Evolutionary conservation across 2,888 invertebrate genomes (phyloP).

Genomic region (Lithophane leautieri): DNA sequence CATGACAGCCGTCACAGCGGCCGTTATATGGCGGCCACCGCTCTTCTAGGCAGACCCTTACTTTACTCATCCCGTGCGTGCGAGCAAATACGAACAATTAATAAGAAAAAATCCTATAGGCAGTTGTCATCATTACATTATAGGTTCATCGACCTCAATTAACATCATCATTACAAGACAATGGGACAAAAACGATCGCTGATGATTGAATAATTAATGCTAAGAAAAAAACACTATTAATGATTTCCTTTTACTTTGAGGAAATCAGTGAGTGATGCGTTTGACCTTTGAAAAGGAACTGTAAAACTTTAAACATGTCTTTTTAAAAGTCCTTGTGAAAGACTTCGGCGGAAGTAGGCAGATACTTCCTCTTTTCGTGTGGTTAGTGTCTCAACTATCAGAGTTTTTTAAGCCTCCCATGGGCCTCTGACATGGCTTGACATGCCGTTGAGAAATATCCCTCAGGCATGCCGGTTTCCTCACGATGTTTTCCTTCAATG

Average conservation of each 20-base stretch:
- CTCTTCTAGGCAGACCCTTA: no score
- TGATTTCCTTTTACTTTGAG: conserved; percentile 45
- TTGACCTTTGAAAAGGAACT: not conserved
- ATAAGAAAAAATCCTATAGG: conserved; percentile 40
- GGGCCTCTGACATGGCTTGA: no score
- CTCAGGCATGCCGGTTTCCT: no score
- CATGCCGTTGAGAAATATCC: no score
- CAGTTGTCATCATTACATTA: conserved; percentile 26
- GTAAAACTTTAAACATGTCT: not conserved
- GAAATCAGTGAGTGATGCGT: conserved; percentile 17
- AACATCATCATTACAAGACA: conserved; percentile 33
- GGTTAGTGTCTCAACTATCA: no score
- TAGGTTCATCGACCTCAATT: conserved; percentile 51
- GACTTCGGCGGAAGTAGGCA: not conserved
- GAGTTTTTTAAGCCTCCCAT: no score
- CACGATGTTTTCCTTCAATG: no score
- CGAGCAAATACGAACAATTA: conserved; percentile 24
- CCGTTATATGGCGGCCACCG: no score
- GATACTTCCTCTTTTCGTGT: not conserved
- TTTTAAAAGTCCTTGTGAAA: not conserved
- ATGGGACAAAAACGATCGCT: conserved; percentile 47
- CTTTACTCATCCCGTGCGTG: conserved; percentile 13
- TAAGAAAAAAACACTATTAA: conserved; percentile 22
- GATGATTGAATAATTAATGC: conserved; percentile 50
- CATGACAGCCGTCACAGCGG: no score